Conservation (phyloP, 1,140 invertebrate species). For the Nixonia krombeini region DNA sequence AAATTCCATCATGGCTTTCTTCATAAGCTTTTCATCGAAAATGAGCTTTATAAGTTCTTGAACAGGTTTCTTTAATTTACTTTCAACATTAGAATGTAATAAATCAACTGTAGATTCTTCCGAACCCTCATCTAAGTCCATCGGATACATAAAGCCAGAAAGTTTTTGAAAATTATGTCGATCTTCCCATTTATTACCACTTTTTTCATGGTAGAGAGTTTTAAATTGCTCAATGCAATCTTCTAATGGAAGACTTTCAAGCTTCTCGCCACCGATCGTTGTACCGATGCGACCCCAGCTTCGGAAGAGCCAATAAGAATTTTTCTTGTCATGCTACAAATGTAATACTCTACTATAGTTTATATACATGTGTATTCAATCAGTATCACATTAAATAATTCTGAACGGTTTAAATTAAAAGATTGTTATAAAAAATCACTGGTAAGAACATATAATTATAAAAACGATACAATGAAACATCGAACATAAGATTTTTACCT, state of each 20-base stretch:
- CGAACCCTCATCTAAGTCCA: slow-evolving; percentile 91
- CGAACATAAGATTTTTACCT: slow-evolving; percentile 61
- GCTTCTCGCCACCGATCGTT: slow-evolving; percentile 86
- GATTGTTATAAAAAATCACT: neutral
- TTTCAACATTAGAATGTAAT: slow-evolving; percentile 68
- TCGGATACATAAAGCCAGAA: slow-evolving; percentile 86
- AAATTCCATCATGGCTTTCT: slow-evolving; percentile 93
- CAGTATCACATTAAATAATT: too few relatives aligned
- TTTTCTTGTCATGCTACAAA: slow-evolving; percentile 74
- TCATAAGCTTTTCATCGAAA: slow-evolving; percentile 94
- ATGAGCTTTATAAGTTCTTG: slow-evolving; percentile 89
- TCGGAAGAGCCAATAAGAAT: slow-evolving; percentile 86
- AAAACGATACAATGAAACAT: neutral
- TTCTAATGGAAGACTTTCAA: slow-evolving; percentile 75
- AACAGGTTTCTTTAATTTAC: slow-evolving; percentile 81
- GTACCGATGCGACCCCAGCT: slow-evolving; percentile 97
- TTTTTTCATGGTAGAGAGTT: slow-evolving; percentile 84
- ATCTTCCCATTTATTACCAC: slow-evolving; percentile 86
- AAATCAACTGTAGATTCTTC: slow-evolving; percentile 57
- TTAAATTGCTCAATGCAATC: slow-evolving; percentile 80
- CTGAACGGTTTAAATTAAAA: too few relatives aligned
- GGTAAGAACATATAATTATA: neutral
- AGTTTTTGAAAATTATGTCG: slow-evolving; percentile 84
- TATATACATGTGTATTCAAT: too few relatives aligned
- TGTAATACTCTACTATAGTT: too few relatives aligned